phyloP scores from a whole-genome alignment of 2,113 vertebrate genomes.

The Paramisgurnus dabryanus region DNA sequence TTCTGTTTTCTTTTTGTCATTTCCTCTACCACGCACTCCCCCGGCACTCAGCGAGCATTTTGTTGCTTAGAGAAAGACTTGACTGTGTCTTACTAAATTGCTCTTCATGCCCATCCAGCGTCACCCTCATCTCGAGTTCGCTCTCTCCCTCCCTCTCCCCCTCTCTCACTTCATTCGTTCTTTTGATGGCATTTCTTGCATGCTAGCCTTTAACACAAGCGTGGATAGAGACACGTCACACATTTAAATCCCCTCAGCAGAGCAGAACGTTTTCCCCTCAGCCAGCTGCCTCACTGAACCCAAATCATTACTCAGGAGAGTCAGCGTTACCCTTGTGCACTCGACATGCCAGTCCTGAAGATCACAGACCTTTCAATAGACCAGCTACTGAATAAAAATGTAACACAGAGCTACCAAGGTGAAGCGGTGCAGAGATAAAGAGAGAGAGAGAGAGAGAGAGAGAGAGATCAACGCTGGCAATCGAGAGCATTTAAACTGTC shows the following conservation, averaged over 20 bases:
- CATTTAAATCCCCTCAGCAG: not conserved
- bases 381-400: not conserved
- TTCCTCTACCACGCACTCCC: constrained; percentile 47
- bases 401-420: not conserved
- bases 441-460: not conserved
- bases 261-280: not conserved
- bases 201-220: not conserved
- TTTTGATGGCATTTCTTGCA: not conserved
- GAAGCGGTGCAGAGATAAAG: constrained; percentile 20
- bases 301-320: not conserved
- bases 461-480: not conserved
- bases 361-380: not conserved
- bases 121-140: not conserved
- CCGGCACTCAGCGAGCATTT: not conserved
- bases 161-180: constrained; percentile 40
- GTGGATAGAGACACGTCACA: constrained; percentile 1
- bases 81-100: not conserved
- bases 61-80: not conserved
- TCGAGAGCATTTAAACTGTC: not conserved
- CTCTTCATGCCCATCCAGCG: not conserved
- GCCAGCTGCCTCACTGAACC: not conserved
- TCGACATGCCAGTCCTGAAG: not conserved
- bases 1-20: not conserved
- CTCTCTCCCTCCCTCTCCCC: constrained; percentile 25
- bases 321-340: not conserved